A percentile compares a stretch with the other conserved stretches of the same genome.
Conservation (phyloP, 2,888 invertebrate genomes). For the Diogma glabrata region DNA sequence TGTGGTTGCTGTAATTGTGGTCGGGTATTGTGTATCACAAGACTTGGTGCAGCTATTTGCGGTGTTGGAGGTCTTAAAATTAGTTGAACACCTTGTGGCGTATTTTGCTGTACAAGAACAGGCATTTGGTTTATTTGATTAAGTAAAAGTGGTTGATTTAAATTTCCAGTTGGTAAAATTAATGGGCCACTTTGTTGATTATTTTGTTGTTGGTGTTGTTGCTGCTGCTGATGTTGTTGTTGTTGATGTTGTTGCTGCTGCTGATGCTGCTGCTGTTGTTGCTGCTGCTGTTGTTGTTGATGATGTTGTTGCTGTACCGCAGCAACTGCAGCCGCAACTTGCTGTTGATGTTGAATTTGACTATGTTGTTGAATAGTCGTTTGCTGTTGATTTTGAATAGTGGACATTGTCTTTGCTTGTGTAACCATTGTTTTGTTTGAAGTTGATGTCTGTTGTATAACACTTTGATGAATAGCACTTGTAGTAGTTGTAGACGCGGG, state of each 20-base stretch:
- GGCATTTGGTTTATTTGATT: constrained; percentile 40
- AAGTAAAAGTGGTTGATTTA: constrained; percentile 31
- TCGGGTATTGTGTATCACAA: constrained; percentile 36
- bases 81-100: constrained; percentile 56
- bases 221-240: constrained; percentile 25
- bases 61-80: constrained; percentile 54
- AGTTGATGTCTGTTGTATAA: constrained; percentile 18
- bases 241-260: constrained; percentile 24
- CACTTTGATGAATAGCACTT: constrained; percentile 13
- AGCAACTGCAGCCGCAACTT: constrained; percentile 17
- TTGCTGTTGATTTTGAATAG: constrained; percentile 12
- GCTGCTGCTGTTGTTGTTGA: neutral
- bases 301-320: constrained; percentile 19
- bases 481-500: constrained; percentile 30
- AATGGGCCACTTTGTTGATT: constrained; percentile 28
- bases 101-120: constrained; percentile 49
- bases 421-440: constrained; percentile 17
- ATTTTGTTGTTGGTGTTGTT: constrained; percentile 20
- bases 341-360: constrained; percentile 24
- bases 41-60: constrained; percentile 37
- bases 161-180: constrained; percentile 29
- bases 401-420: constrained; percentile 19
- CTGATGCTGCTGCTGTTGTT: constrained; percentile 16
- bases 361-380: constrained; percentile 18
- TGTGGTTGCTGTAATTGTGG: constrained; percentile 29